Percentiles rank a stretch among this genome's conserved stretches.
phyloP scores from a whole-genome alignment of 1,140 invertebrate species.

The Chionoecetes opilio region DNA sequence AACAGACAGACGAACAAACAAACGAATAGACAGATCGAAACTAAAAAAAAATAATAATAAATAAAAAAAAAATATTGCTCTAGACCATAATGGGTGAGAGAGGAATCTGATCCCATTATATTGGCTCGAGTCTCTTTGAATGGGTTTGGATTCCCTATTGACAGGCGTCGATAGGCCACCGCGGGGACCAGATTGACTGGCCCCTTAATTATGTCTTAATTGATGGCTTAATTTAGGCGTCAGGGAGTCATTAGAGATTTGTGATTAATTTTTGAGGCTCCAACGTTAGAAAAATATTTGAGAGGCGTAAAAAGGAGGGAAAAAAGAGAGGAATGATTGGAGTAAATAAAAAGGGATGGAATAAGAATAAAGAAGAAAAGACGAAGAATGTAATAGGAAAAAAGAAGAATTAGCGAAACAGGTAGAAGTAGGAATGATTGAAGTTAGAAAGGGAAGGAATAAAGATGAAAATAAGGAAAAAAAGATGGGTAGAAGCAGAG shows the following conservation, averaged over 20 bases:
- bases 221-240: background rate
- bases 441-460: background rate
- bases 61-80: background rate
- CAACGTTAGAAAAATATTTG: background rate
- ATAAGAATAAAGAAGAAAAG: background rate
- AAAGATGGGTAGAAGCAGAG: too few species aligned
- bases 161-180: background rate
- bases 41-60: background rate
- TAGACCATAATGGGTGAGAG: background rate
- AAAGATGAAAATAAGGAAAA: background rate
- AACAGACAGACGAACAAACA: background rate
- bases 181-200: background rate
- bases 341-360: background rate
- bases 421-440: too few species aligned
- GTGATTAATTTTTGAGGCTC: too few species aligned
- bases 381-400: too few species aligned
- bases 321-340: background rate
- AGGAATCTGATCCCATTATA: background rate
- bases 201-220: background rate
- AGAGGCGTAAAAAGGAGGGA: background rate
- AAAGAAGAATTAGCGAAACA: too few species aligned
- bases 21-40: background rate
- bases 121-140: background rate
- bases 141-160: slow-evolving; percentile 2
- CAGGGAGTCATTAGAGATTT: too few species aligned